A percentile compares a stretch with the other conserved stretches of the same genome.
phyloP scores from a whole-genome alignment of 1,140 invertebrate genomes.

The Drosophila santomea region DNA sequence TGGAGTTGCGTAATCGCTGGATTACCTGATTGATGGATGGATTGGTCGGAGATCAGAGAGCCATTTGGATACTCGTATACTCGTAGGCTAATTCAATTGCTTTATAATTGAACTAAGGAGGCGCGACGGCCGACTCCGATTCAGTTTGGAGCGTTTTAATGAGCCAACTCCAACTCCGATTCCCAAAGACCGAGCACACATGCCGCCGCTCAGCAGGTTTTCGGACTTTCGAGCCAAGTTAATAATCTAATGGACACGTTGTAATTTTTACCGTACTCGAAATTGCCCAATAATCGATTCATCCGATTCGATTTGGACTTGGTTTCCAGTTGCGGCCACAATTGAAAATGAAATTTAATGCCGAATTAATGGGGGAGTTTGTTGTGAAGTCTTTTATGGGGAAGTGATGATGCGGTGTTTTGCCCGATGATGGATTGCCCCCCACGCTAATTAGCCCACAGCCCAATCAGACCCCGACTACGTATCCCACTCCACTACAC shows the following conservation, averaged over 20 bases:
- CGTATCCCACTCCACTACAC: neutral
- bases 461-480: slow-evolving; percentile 9
- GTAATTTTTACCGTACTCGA: slow-evolving; percentile 65
- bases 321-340: slow-evolving; percentile 61
- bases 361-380: slow-evolving; percentile 64
- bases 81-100: slow-evolving; percentile 74
- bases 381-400: slow-evolving; percentile 22
- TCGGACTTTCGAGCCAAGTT: slow-evolving; percentile 55
- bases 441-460: slow-evolving; percentile 66
- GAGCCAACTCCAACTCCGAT: slow-evolving; percentile 42
- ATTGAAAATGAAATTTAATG: slow-evolving; percentile 76
- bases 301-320: slow-evolving; percentile 67
- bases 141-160: slow-evolving; percentile 61
- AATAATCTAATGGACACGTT: slow-evolving; percentile 80
- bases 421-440: slow-evolving; percentile 59
- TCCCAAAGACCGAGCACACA: slow-evolving; percentile 40
- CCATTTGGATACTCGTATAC: slow-evolving; percentile 10
- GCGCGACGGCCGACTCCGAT: slow-evolving; percentile 43
- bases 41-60: slow-evolving; percentile 52
- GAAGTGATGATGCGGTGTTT: slow-evolving; percentile 61
- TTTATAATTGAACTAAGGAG: slow-evolving; percentile 82
- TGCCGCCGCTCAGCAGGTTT: slow-evolving; percentile 69
- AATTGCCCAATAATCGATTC: slow-evolving; percentile 70
- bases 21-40: slow-evolving; percentile 77
- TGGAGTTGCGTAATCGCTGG: slow-evolving; percentile 63